phyloP scores from a whole-genome alignment of 2,113 vertebrate species.

The Phodopus roborovskii region DNA sequence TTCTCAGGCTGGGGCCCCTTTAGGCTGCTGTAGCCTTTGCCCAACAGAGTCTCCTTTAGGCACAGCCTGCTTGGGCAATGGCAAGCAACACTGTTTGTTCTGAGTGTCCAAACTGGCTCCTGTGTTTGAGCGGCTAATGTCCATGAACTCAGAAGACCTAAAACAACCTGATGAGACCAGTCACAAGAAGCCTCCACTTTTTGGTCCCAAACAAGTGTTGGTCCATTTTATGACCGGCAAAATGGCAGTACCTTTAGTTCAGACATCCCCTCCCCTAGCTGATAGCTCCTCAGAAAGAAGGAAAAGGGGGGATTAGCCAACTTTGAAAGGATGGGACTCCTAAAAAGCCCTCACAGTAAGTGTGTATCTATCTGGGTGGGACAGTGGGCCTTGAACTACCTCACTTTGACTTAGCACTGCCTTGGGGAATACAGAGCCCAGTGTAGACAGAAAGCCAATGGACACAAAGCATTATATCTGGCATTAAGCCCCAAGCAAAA shows the following conservation, averaged over 20 bases:
- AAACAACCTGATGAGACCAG: neutral
- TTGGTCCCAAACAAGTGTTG: too few species aligned
- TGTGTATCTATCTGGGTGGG: neutral
- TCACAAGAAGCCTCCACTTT: neutral
- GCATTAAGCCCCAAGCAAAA: neutral
- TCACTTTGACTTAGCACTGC: neutral
- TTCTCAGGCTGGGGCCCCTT: neutral
- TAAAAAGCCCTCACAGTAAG: neutral
- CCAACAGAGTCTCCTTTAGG: fast-evolving
- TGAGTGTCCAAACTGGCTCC: neutral
- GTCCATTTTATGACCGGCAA: conserved; percentile 31
- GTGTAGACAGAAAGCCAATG: too few species aligned
- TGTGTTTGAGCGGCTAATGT: neutral
- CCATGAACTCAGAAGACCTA: neutral
- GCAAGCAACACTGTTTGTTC: neutral
- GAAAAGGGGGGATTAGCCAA: too few species aligned
- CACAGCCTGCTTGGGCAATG: fast-evolving
- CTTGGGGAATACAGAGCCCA: neutral
- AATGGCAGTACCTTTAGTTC: neutral
- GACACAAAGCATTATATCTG: neutral
- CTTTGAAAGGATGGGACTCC: neutral
- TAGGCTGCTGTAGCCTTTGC: neutral
- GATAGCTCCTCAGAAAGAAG: neutral
- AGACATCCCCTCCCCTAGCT: neutral
- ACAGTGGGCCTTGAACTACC: neutral